Conservation (phyloP, 2,113 vertebrate species). For the zebrafish (Danio rerio) region GRCz12tu NC_133176.1:46880001-46880500, state of each 20-base stretch:
- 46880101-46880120: conserved; percentile 35
- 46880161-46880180: conserved; percentile 49
- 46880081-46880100: conserved; percentile 34
- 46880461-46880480: too few relatives aligned
- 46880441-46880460: too few relatives aligned
- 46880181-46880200: neutral
- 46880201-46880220: conserved; percentile 1
- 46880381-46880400: too few relatives aligned
- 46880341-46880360: neutral
- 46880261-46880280: conserved; percentile 37
- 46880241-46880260: conserved; percentile 26
- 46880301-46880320: conserved; percentile 15
- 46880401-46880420: too few relatives aligned
- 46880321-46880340: neutral
- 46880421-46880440: too few relatives aligned
- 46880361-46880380: conserved; percentile 13
- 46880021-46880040: conserved; percentile 37
- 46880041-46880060: conserved; percentile 27
- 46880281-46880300: neutral
- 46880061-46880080: conserved; percentile 50
- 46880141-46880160: conserved; percentile 42
- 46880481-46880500: too few relatives aligned
- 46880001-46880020: conserved; percentile 30
- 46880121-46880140: conserved; percentile 24
- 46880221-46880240: conserved; percentile 25